Percentiles rank a stretch among this genome's conserved stretches.
These are phyloP conservation scores for Phorcus lineatus DNA, from an alignment of 2,888 invertebrate species.

Conservation along the genomic window DNA sequence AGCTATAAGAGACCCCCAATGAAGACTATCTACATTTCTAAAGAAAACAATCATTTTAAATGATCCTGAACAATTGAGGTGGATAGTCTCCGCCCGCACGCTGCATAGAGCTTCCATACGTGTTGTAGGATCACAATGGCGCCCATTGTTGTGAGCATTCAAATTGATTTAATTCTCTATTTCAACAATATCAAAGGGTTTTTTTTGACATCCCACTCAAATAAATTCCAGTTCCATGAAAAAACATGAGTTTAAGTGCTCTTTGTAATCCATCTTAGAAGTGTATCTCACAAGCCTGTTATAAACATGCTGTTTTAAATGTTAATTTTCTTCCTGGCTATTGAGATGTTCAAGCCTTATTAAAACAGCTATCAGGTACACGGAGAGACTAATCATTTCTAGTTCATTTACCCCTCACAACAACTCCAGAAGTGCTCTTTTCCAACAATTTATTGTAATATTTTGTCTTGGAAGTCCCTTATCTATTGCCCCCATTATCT, in stretches of 20 bases:
- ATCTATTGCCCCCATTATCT: too few relatives aligned
- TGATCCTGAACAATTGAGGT: neutral
- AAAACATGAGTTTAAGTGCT: constrained; percentile 6
- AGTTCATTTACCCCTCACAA: too few relatives aligned
- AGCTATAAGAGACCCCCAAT: neutral
- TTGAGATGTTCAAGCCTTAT: too few relatives aligned
- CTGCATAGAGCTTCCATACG: neutral
- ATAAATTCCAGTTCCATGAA: neutral
- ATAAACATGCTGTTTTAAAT: constrained; percentile 1
- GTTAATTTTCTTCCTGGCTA: neutral
- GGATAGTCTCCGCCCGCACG: neutral
- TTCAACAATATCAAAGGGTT: neutral
- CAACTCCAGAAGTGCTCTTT: too few relatives aligned
- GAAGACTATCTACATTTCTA: neutral
- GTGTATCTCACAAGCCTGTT: neutral
- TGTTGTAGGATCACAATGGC: neutral
- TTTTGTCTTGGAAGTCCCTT: too few relatives aligned
- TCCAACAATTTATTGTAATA: too few relatives aligned
- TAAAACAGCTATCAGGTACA: too few relatives aligned
- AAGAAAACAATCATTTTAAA: constrained; percentile 8
- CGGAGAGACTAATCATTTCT: too few relatives aligned
- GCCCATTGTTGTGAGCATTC: neutral
- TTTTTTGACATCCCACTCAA: neutral
- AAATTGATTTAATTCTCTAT: constrained; percentile 10
- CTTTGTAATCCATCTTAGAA: neutral